Evolutionary conservation across 1,140 invertebrate genomes (phyloP), one percentile per base, ranked within the genome.

Genomic region (Drosophila subobscura): DNA sequence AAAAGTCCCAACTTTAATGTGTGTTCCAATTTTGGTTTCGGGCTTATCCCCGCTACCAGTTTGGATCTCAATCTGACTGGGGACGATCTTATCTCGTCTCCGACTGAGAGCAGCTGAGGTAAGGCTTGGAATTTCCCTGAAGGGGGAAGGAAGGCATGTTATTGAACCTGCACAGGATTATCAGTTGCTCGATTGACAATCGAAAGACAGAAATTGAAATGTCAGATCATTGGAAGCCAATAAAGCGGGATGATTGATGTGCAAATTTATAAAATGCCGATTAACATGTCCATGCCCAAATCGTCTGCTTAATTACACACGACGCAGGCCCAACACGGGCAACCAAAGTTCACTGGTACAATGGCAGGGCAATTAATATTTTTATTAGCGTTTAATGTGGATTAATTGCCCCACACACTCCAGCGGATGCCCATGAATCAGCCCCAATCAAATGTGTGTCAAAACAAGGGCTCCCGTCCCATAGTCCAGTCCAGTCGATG

Each of bases 261-360:
- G 61, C 42, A 61, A 75, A 75, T 75, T 75, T 67, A 54, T 59
- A 59, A 57, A 41, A 27, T n/a, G 41, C 20, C 50, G 53, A 74
- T 74, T 66, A 74, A 74, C 59, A 74, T 66, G 59, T 49, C 37
- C 44, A n/a, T 44, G 10, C 10, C 6, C 14, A 2, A 16, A 10
- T 52, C 58, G 45, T 25, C 55, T 57, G 50, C 33, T 55, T 54
- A 79, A 75, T 74, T 79, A 57, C 42, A 45, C 42, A 25, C 47
- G 47, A 29, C 33, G 23, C 58, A 33, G 29, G 29, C 45, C n/a
- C 46, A 55, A 4, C 10, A 10, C 10, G 27, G 33, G 8, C 58
- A 50, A 44, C 27, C 73, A 88, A 1, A 89, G 83, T 88, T 88
- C 83, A 88, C 66, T 88, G 83, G 83, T 88, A 89, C 83, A 83